Conservation (phyloP, 2,888 invertebrate genomes). For the Dasysyrphus albostriatus region DNA sequence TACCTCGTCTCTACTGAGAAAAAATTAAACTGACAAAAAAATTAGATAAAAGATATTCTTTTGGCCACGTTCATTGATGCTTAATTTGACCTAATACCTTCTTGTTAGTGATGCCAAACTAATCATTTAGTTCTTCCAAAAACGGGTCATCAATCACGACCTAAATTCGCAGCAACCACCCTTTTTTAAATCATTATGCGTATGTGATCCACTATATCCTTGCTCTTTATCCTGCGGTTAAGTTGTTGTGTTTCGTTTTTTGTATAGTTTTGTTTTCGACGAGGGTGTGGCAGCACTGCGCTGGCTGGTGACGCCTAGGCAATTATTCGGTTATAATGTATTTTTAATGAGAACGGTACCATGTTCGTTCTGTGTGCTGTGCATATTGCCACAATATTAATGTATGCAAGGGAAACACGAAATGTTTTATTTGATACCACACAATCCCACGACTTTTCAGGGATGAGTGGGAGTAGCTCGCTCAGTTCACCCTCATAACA, state of each 20-base stretch:
- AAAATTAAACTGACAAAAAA: no score
- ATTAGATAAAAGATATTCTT: no score
- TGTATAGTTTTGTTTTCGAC: neutral
- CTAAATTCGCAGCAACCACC: neutral
- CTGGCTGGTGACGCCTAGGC: slow-evolving; percentile 47
- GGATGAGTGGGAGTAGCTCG: neutral
- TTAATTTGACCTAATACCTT: no score
- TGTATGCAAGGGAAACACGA: slow-evolving; percentile 62
- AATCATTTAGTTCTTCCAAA: no score
- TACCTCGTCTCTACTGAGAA: no score
- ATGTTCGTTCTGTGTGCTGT: slow-evolving; percentile 30
- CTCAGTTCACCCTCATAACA: slow-evolving; percentile 18
- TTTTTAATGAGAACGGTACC: slow-evolving; percentile 69
- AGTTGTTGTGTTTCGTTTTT: slow-evolving; percentile 4
- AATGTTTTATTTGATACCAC: slow-evolving; percentile 77
- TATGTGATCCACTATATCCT: neutral
- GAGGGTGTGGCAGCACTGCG: neutral
- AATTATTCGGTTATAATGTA: slow-evolving; percentile 71
- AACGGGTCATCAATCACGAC: neutral
- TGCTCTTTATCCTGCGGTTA: slow-evolving; percentile 51
- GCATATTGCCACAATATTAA: slow-evolving; percentile 50
- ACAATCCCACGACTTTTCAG: neutral
- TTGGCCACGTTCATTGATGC: no score
- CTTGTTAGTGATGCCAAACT: no score
- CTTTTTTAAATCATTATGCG: slow-evolving; percentile 11